phyloP scores from a whole-genome alignment of 2,888 invertebrate species.

The Drosophila tripunctata region DNA sequence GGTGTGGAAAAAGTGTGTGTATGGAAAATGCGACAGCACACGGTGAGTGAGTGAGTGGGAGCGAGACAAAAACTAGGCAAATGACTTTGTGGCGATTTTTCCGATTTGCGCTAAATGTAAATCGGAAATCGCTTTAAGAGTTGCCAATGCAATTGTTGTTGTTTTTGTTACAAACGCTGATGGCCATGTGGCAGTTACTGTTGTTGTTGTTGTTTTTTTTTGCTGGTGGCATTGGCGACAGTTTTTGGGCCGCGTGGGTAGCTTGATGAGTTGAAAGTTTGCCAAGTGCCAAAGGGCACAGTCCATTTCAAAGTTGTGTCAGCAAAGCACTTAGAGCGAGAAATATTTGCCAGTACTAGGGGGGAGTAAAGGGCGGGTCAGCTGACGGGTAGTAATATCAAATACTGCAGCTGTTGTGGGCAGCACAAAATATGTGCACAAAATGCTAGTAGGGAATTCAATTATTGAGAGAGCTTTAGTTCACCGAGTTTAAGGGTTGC shows the following conservation, averaged over 20 bases:
- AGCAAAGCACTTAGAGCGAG: constrained; percentile 44
- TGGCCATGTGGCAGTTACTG: constrained; percentile 1
- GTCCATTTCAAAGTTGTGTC: constrained; percentile 61
- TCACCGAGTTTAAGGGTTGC: neutral
- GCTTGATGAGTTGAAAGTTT: constrained; percentile 59
- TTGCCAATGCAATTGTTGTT: constrained; percentile 10
- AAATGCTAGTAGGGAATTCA: constrained; percentile 51
- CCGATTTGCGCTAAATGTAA: constrained; percentile 34
- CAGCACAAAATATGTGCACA: constrained; percentile 26
- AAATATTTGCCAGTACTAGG: neutral
- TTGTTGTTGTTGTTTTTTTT: constrained; percentile 10
- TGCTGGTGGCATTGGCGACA: constrained; percentile 22
- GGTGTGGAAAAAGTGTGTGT: constrained; percentile 32
- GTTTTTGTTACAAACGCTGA: constrained; percentile 12
- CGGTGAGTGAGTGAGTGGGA: neutral
- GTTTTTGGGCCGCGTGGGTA: constrained; percentile 32
- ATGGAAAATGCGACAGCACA: constrained; percentile 33
- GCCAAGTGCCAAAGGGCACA: constrained; percentile 49
- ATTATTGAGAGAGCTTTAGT: constrained; percentile 37
- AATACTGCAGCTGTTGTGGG: constrained; percentile 18
- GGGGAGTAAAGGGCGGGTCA: neutral
- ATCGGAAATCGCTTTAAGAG: constrained; percentile 40
- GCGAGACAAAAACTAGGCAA: constrained; percentile 24
- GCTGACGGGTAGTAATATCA: constrained; percentile 1
- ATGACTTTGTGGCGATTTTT: constrained; percentile 25